A percentile compares a stretch with the other conserved stretches of the same genome.
These are phyloP conservation scores for Urocolius indicus DNA, from an alignment of 2,113 vertebrate species.

Conservation along the genomic window DNA sequence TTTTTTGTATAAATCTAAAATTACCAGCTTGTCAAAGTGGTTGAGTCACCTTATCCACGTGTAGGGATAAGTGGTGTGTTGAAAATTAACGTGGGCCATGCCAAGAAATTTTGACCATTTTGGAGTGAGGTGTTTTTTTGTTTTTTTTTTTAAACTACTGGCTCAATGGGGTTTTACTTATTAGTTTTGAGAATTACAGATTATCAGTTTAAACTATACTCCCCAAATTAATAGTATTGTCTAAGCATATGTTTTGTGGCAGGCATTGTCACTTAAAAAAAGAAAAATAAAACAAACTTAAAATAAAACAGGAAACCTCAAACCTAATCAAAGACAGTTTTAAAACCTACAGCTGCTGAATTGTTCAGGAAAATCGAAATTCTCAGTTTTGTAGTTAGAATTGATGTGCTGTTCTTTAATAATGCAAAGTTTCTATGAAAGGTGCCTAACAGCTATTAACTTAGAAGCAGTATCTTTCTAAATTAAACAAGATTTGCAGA, in stretches of 20 bases:
- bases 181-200: neutral
- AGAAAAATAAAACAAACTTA: neutral
- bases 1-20: neutral
- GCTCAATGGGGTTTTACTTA: neutral
- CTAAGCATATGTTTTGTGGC: constrained; percentile 30
- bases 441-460: constrained; percentile 67
- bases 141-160: neutral
- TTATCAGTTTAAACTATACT: constrained; percentile 15
- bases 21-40: neutral
- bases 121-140: neutral
- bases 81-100: neutral
- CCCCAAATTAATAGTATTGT: constrained; percentile 15
- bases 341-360: constrained; percentile 65
- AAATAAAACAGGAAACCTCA: neutral
- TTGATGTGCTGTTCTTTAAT: constrained; percentile 32
- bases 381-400: constrained; percentile 48
- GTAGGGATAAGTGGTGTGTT: neutral
- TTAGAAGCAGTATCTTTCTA: constrained; percentile 41
- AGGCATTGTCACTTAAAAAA: neutral
- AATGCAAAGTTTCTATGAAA: constrained; percentile 57
- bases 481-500: constrained; percentile 36
- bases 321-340: constrained; percentile 38
- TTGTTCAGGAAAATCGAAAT: constrained; percentile 62
- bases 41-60: neutral
- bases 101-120: neutral